Evolutionary conservation across 2,113 vertebrate genomes (phyloP).

Genomic region (Himantopus leucocephalus): DNA sequence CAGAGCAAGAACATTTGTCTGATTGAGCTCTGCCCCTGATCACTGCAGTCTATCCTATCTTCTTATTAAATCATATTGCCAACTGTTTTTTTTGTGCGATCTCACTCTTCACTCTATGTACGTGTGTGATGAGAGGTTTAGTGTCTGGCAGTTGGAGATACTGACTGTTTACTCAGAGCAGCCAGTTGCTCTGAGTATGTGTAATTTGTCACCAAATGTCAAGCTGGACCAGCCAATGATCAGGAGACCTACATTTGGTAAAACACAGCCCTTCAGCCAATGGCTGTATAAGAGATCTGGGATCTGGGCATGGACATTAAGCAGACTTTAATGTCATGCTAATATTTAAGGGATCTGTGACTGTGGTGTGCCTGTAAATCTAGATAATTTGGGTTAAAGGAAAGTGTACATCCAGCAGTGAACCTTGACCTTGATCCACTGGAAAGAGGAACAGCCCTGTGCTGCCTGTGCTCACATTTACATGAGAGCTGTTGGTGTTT

Average conservation of each 20-base stretch:
- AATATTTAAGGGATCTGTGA: not conserved
- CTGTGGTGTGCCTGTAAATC: not conserved
- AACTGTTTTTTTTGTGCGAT: not conserved
- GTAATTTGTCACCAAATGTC: not conserved
- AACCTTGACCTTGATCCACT: fast-evolving
- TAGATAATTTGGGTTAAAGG: not conserved
- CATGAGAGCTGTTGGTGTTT: not conserved
- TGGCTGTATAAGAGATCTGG: not conserved
- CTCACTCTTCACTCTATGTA: not conserved
- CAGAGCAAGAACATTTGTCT: not conserved
- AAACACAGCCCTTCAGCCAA: not conserved
- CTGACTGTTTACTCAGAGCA: not conserved
- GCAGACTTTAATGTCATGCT: not conserved
- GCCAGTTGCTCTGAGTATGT: not conserved
- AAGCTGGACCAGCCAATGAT: not conserved
- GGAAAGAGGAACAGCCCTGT: not conserved
- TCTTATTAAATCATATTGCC: not conserved
- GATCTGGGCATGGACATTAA: not conserved
- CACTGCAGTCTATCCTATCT: not conserved
- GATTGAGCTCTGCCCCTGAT: not conserved
- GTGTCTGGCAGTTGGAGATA: not conserved
- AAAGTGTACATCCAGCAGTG: not conserved
- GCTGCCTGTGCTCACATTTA: not conserved
- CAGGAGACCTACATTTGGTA: not conserved
- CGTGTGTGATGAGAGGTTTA: not conserved